Evolutionary conservation across 1,140 invertebrate genomes (phyloP).

Genomic region (Brevipalpus yothersi): DNA sequence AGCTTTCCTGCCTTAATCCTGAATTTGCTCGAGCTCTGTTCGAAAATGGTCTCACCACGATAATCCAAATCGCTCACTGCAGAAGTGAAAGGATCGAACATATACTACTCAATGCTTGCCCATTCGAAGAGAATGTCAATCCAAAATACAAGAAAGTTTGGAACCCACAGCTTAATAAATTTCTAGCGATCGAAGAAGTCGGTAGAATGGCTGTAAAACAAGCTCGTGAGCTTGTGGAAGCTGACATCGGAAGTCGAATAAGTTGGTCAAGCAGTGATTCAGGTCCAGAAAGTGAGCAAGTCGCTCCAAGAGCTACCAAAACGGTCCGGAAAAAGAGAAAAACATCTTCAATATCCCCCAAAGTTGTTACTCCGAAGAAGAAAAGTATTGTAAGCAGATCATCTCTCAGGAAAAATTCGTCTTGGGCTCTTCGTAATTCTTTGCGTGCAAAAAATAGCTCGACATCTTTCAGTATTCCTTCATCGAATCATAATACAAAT

Average conservation of each 20-base stretch:
- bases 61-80: conserved; percentile 48
- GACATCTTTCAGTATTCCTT: neutral
- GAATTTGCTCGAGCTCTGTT: conserved; percentile 56
- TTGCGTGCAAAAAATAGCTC: neutral
- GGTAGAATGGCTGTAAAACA: conserved; percentile 48
- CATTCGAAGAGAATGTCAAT: conserved; percentile 21
- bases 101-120: neutral
- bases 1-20: conserved; percentile 55
- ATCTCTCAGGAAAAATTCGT: neutral
- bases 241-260: conserved; percentile 5
- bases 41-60: conserved; percentile 49
- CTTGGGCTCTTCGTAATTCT: neutral
- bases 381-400: neutral
- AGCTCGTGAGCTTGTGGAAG: conserved; percentile 39
- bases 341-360: neutral
- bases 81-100: neutral
- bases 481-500: too few species aligned
- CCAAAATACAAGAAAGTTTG: conserved; percentile 39
- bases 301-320: neutral
- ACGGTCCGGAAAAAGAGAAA: neutral
- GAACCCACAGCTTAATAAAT: conserved; percentile 14
- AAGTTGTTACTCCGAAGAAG: neutral
- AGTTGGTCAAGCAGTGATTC: neutral
- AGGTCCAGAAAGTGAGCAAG: neutral
- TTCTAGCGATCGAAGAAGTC: conserved; percentile 50